Percentiles rank a stretch among this genome's conserved stretches.
Evolutionary conservation across 2,888 invertebrate species (phyloP).

Genomic region (Nemoura dubitans): DNA sequence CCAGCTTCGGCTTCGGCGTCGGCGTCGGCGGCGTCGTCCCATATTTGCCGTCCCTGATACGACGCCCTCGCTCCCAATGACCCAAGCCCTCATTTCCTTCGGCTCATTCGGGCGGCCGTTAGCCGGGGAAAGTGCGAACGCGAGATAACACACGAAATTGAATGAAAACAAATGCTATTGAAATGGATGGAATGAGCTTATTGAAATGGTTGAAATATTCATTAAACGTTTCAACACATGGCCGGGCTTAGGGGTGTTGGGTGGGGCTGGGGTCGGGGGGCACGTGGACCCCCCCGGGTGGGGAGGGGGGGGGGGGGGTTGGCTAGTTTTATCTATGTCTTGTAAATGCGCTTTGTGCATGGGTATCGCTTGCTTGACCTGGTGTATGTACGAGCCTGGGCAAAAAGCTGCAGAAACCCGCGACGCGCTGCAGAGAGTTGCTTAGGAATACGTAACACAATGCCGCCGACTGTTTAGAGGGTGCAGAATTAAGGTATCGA

Average conservation of each 20-base stretch:
- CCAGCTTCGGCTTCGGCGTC: not conserved
- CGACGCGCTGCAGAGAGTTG: not conserved
- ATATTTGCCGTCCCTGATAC: not conserved
- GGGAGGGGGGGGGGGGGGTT: not conserved
- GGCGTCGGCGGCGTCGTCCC: not conserved
- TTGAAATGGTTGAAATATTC: constrained; percentile 44
- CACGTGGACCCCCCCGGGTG: not conserved
- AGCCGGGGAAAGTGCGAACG: not conserved
- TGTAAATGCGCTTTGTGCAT: constrained; percentile 27
- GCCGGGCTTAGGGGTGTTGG: constrained; percentile 16
- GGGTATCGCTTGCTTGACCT: constrained; percentile 28
- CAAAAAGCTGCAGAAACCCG: not conserved
- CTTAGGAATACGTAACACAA: not conserved
- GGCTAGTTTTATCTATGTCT: constrained; percentile 15
- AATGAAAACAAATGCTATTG: constrained; percentile 42
- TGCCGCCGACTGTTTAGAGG: not conserved
- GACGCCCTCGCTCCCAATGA: not conserved
- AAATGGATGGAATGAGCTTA: constrained; percentile 27
- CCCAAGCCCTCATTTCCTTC: constrained; percentile 25
- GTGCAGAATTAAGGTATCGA: constrained; percentile 1
- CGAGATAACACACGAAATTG: constrained; percentile 39
- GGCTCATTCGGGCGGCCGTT: not conserved
- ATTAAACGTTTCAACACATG: constrained; percentile 43
- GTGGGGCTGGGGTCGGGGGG: not conserved
- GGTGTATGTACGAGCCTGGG: not conserved